Base-by-base conservation (phyloP, 2,113 vertebrate species). In the Morphnarchus princeps region DNA sequence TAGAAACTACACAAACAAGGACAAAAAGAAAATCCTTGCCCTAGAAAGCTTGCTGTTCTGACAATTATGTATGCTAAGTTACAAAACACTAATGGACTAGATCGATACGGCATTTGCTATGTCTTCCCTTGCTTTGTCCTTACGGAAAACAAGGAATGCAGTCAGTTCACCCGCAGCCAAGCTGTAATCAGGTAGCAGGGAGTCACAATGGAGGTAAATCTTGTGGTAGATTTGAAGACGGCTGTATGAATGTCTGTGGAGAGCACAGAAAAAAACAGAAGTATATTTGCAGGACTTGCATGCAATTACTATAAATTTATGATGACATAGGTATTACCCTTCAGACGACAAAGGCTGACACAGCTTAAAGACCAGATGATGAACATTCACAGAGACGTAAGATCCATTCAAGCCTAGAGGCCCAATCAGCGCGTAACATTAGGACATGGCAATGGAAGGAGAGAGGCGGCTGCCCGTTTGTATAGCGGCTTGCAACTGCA, bases 401-500 rank as follows among this genome's bases (percentile, higher is more conserved):
- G n/a, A 54, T 55, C 32, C 29, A 19, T 87, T 71, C 36, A 70
- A 70, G n/a, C 19, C 13, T 45, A 69, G 24, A 57, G 25, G 14
- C 49, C 32, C 5, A 29, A 5, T n/a, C 43, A 86, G 36, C 0
- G 0, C 1, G 0, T 26, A 54, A 18, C n/a, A 28, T 78, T 89
- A 66, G 28, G 45, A 74, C 13, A 42, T 1, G 5, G 55, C 32
- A 81, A 78, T 0, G 2, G 36, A 65, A 92, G 36, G 62, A 81
- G 45, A 72, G 40, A 83, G 40, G 65, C 1, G 5, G 21, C n/a
- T 73, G 50, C 34, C 28, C 2, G 3, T 82, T 83, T 70, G 6
- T 54, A 22, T 43, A 69, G 74, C 22, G 66, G n/a, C 55, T 55
- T 81, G 52, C 34, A 69, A 16, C n/a, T 62, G 28, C 13, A 76